phyloP scores from a whole-genome alignment of 2,113 vertebrate species.

The Lichenostomus cassidix region DNA sequence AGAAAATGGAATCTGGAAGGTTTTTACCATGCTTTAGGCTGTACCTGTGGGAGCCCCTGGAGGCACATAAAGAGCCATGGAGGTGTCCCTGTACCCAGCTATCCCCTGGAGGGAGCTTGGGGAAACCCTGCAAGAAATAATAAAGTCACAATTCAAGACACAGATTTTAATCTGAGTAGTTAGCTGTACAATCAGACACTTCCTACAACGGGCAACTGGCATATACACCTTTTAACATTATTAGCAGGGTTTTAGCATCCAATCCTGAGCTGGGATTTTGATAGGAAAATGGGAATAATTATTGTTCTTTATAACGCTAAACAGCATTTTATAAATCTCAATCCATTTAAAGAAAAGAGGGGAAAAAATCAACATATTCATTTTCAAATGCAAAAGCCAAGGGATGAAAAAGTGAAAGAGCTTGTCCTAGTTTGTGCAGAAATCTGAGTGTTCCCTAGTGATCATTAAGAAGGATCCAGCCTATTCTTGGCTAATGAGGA shows the following conservation, averaged over 20 bases:
- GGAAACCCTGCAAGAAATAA: background rate
- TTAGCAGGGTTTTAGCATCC: background rate
- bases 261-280: background rate
- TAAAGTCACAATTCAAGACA: background rate
- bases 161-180: background rate
- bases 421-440: conserved; percentile 22
- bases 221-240: background rate
- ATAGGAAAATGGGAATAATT: background rate
- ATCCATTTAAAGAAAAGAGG: background rate
- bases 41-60: background rate
- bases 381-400: background rate
- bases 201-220: background rate
- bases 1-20: background rate
- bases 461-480: background rate
- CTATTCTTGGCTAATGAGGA: conserved; percentile 25
- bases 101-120: background rate
- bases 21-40: background rate
- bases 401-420: background rate
- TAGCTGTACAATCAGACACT: background rate
- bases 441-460: background rate
- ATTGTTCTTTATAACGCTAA: background rate
- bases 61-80: background rate
- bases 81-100: background rate
- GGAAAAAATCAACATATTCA: background rate
- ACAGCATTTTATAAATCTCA: background rate